phyloP scores from a whole-genome alignment of 2,888 invertebrate genomes.

The Morpho deidamia region DNA sequence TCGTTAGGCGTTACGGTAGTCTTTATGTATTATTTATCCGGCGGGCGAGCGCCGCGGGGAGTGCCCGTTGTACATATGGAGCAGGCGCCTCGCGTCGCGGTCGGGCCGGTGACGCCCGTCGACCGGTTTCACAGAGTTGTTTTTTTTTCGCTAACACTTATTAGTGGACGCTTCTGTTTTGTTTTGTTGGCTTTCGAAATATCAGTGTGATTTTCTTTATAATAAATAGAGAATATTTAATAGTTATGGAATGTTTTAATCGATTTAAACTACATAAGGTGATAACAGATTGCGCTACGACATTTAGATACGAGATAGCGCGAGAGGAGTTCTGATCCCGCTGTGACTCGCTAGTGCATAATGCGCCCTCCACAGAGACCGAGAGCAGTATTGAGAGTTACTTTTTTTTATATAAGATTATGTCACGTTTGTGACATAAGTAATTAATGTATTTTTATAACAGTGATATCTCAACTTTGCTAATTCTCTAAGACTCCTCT shows the following conservation, averaged over 20 bases:
- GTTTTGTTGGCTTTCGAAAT: conserved; percentile 74
- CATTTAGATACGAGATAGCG: conserved; percentile 28
- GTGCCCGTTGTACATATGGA: conserved; percentile 40
- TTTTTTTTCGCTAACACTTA: conserved; percentile 57
- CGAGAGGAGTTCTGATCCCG: conserved; percentile 32
- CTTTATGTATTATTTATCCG: conserved; percentile 22
- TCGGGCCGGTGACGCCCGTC: conserved; percentile 33
- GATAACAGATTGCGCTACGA: conserved; percentile 27
- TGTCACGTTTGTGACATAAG: conserved; percentile 27
- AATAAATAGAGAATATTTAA: conserved; percentile 46
- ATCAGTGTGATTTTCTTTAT: conserved; percentile 72
- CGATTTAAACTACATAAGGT: conserved; percentile 45
- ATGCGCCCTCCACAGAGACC: conserved; percentile 22
- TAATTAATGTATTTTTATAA: conserved; percentile 35
- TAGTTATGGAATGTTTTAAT: conserved; percentile 70
- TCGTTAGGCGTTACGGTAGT: conserved; percentile 42
- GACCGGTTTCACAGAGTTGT: conserved; percentile 48
- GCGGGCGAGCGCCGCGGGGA: conserved; percentile 22
- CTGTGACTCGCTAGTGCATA: conserved; percentile 14
- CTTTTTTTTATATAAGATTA: conserved; percentile 26
- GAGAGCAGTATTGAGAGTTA: conserved; percentile 28
- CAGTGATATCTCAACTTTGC: conserved; percentile 13
- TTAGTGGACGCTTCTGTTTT: conserved; percentile 70
- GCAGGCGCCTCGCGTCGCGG: conserved; percentile 32
- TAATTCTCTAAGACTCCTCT: conserved; percentile 49